Evolutionary conservation across 2,888 invertebrate species (phyloP).

Genomic region (Stramonita haemastoma): DNA sequence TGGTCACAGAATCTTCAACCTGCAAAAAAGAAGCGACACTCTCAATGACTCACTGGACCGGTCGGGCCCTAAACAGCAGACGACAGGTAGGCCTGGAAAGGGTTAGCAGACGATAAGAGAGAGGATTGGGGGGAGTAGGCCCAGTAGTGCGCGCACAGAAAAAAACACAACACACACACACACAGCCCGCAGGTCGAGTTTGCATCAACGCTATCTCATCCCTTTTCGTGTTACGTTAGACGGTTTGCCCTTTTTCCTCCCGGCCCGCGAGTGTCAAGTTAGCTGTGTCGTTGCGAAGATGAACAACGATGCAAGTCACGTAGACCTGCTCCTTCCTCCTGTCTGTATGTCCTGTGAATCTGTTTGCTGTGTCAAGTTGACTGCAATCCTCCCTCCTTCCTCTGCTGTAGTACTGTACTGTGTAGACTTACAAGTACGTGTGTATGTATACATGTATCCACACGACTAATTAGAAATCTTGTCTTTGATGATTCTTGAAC

Average conservation of each 20-base stretch:
- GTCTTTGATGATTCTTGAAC: background rate
- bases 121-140: background rate
- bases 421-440: too few relatives aligned
- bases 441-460: background rate
- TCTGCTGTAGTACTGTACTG: background rate
- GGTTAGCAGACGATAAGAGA: background rate
- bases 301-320: background rate
- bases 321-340: background rate
- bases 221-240: background rate
- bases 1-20: conserved; percentile 15
- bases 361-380: background rate
- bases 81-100: background rate
- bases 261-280: background rate
- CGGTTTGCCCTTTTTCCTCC: background rate
- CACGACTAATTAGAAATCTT: background rate
- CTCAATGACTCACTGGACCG: background rate
- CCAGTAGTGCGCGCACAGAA: background rate
- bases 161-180: background rate
- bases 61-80: background rate
- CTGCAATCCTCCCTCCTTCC: background rate
- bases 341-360: background rate
- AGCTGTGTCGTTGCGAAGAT: background rate
- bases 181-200: background rate
- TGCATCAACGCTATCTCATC: background rate
- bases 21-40: background rate